phyloP scores from a whole-genome alignment of 1,140 invertebrate genomes.

The Laupala kohalensis region DNA sequence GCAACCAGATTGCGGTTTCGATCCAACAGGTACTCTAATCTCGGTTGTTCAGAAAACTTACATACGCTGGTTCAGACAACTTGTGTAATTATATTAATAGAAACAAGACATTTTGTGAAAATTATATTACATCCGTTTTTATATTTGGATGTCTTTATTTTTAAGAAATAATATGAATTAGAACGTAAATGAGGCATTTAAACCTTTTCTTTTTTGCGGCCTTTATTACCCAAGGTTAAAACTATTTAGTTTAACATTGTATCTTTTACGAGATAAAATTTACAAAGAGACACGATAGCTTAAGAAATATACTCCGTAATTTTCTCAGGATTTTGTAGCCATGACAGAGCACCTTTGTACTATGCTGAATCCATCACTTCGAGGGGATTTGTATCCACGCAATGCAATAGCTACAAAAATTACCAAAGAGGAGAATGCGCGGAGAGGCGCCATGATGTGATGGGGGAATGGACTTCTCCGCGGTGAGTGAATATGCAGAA shows the following conservation, averaged over 20 bases:
- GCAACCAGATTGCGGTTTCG: background rate
- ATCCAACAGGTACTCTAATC: background rate
- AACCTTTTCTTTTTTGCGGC: background rate
- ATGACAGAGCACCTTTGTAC: background rate
- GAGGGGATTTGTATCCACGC: background rate
- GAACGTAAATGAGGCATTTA: too few relatives aligned
- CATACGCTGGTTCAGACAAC: too few relatives aligned
- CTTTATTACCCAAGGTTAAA: background rate
- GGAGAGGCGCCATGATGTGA: too few relatives aligned
- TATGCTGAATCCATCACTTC: background rate
- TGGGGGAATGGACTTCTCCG: too few relatives aligned
- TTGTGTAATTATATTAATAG: background rate
- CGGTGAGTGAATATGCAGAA: too few relatives aligned
- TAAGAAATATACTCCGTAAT: background rate
- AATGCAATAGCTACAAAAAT: background rate
- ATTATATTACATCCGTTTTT: background rate
- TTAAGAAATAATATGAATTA: background rate
- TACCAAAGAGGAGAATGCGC: background rate
- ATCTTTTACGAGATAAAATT: too few relatives aligned
- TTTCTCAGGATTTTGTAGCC: background rate
- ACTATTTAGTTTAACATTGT: too few relatives aligned
- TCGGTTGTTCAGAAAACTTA: too few relatives aligned
- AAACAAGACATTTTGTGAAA: background rate
- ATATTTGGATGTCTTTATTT: background rate
- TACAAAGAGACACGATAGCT: too few relatives aligned